Evolutionary conservation across 1,140 invertebrate species (phyloP).

Genomic region (Drosophila sechellia): DNA sequence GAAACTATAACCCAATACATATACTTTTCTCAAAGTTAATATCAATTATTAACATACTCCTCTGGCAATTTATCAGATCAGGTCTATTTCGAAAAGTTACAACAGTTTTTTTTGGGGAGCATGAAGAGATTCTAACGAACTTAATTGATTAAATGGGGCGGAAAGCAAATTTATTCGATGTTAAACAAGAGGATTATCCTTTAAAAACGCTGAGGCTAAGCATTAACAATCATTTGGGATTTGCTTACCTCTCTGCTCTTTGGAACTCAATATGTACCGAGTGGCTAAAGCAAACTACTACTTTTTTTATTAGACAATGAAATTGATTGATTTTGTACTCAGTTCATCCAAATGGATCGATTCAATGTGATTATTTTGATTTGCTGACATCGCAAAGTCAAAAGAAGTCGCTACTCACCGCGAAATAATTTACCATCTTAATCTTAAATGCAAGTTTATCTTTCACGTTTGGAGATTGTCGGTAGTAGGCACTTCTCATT

Average conservation of each 20-base stretch:
- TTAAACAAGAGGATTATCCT: neutral
- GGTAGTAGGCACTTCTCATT: too few species aligned
- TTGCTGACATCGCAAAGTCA: too few species aligned
- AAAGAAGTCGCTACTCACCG: too few species aligned
- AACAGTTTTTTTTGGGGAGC: neutral
- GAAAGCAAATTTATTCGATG: too few species aligned
- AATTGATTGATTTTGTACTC: too few species aligned
- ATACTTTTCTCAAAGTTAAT: neutral
- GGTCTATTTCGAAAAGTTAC: neutral
- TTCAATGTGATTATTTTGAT: too few species aligned
- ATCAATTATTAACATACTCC: neutral
- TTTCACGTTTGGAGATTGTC: too few species aligned
- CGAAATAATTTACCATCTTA: too few species aligned
- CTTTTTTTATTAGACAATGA: too few species aligned
- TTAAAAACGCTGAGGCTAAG: neutral
- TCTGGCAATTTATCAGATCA: neutral
- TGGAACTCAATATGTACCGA: too few species aligned
- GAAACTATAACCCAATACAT: constrained; percentile 16
- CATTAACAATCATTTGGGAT: neutral
- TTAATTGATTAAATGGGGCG: neutral
- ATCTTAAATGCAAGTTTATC: too few species aligned
- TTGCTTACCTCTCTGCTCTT: neutral
- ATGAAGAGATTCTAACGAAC: neutral
- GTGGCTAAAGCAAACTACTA: neutral
- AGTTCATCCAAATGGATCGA: too few species aligned